phyloP scores from a whole-genome alignment of 2,888 invertebrate genomes.

The Cephus nigrinus region DNA sequence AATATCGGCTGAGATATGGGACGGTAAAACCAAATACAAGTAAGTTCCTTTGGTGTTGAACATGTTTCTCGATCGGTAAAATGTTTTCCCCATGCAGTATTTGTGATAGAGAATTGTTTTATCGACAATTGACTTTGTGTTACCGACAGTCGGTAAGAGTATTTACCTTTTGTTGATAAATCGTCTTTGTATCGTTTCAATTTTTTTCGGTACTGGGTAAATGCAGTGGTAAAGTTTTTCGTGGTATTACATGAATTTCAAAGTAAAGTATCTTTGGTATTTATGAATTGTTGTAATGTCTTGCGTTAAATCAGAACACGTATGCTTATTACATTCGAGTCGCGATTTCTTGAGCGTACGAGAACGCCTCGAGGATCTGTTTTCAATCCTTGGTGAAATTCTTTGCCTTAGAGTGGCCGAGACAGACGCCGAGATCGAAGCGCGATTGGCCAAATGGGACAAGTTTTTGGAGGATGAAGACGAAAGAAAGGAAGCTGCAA shows the following conservation, averaged over 20 bases:
- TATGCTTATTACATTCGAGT: not conserved
- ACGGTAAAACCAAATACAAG: constrained; percentile 94
- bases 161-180: not conserved
- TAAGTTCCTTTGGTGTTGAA: constrained; percentile 47
- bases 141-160: constrained; percentile 4
- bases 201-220: not conserved
- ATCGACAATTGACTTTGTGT: not conserved
- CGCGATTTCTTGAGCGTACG: not conserved
- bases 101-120: not conserved
- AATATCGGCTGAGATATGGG: constrained; percentile 91
- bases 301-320: not conserved
- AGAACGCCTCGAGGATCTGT: not conserved
- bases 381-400: not conserved
- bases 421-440: constrained; percentile 86
- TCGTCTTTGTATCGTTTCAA: not conserved
- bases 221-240: not conserved
- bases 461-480: constrained; percentile 78
- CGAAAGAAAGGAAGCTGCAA: constrained; percentile 39
- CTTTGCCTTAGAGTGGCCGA: constrained; percentile 78
- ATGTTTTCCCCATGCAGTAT: not conserved
- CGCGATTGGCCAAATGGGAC: constrained; percentile 89
- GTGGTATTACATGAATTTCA: not conserved
- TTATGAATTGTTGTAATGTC: not conserved
- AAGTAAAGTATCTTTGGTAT: not conserved
- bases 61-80: not conserved